Percentiles rank a stretch among this genome's conserved stretches.
Evolutionary conservation across 2,113 vertebrate genomes (phyloP).

Genomic region (Amphiprion ocellaris): DNA sequence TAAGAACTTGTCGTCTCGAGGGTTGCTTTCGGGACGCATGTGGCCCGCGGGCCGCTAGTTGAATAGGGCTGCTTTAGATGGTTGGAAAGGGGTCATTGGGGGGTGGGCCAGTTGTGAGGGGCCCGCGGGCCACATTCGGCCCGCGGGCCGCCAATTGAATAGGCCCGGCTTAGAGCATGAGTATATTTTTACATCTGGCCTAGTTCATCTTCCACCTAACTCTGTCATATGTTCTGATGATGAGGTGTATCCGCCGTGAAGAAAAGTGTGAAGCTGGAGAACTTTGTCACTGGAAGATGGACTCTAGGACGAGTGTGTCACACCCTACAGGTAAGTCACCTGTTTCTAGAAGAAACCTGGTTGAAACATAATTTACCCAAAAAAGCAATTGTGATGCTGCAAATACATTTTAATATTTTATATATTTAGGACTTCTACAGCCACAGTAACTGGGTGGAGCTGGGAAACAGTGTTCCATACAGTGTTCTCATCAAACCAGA

Average conservation of each 20-base stretch:
- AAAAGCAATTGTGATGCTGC: not conserved
- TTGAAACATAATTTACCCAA: not conserved
- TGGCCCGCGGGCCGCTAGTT: no score
- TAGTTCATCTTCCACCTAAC: not conserved
- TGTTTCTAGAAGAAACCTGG: not conserved
- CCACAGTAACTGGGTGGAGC: constrained; percentile 83
- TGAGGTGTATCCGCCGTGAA: constrained; percentile 70
- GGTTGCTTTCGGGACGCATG: no score
- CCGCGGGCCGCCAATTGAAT: no score
- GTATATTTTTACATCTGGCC: no score
- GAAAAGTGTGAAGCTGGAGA: constrained; percentile 60
- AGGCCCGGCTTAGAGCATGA: no score
- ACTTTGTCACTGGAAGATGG: constrained; percentile 45
- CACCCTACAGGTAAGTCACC: constrained; percentile 70
- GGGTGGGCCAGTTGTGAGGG: no score
- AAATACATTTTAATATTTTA: not conserved
- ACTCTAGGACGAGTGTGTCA: constrained; percentile 71
- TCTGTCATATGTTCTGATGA: not conserved
- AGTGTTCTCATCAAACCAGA: constrained; percentile 68
- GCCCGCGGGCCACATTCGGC: no score
- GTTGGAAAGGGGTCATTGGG: no score
- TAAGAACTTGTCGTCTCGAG: no score
- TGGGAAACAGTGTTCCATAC: constrained; percentile 68
- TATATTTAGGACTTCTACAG: constrained; percentile 79
- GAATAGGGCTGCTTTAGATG: no score